phyloP scores from a whole-genome alignment of 2,888 invertebrate genomes.

The Hirtodrosophila alboralis region DNA sequence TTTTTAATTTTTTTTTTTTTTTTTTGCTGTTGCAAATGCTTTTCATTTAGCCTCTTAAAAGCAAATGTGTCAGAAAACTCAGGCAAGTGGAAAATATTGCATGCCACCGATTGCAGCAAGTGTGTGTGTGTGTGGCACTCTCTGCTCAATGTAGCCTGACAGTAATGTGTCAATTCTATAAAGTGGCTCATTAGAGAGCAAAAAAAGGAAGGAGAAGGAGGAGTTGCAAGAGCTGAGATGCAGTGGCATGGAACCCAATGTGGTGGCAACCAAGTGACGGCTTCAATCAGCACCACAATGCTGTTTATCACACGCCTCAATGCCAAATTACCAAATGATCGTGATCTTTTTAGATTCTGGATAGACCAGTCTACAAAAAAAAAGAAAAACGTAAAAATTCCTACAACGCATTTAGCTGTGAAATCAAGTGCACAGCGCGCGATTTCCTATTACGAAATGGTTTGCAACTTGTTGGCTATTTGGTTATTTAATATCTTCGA shows the following conservation, averaged over 20 bases:
- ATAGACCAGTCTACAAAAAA: neutral
- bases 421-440: slow-evolving; percentile 70
- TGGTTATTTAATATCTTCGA: slow-evolving; percentile 75
- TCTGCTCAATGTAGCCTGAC: slow-evolving; percentile 74
- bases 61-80: slow-evolving; percentile 63
- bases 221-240: slow-evolving; percentile 46
- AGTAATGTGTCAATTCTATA: slow-evolving; percentile 79
- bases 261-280: slow-evolving; percentile 14
- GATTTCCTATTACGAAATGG: slow-evolving; percentile 78
- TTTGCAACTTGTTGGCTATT: slow-evolving; percentile 73
- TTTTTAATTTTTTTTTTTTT: no score
- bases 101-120: slow-evolving; percentile 24
- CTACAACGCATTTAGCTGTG: slow-evolving; percentile 68
- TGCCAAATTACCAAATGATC: slow-evolving; percentile 65
- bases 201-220: slow-evolving; percentile 24
- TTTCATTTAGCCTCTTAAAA: slow-evolving; percentile 35
- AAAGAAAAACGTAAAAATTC: slow-evolving; percentile 52
- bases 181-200: slow-evolving; percentile 76
- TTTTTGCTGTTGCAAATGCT: slow-evolving; percentile 36
- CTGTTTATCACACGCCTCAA: slow-evolving; percentile 78
- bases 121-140: no score
- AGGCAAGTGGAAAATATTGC: slow-evolving; percentile 69
- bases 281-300: slow-evolving; percentile 60
- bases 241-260: slow-evolving; percentile 40
- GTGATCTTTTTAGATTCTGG: slow-evolving; percentile 43